Percentiles rank a stretch among this genome's conserved stretches.
These are phyloP conservation scores for Cistogaster globosa DNA, from an alignment of 2,888 invertebrate genomes.

Conservation along the genomic window DNA sequence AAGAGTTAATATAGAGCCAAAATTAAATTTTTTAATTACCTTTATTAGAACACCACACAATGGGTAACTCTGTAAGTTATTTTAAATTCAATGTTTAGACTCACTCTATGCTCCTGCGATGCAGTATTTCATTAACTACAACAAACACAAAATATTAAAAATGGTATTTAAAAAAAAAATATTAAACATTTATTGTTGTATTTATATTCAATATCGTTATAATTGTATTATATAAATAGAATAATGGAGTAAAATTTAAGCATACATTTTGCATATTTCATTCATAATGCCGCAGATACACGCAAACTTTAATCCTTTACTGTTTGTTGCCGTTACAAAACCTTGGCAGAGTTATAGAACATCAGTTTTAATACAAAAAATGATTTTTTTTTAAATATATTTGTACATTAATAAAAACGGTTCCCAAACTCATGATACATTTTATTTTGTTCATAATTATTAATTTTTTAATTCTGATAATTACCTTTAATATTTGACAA, in stretches of 20 bases:
- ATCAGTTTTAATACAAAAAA: constrained; percentile 18
- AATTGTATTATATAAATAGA: constrained; percentile 7
- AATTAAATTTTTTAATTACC: too few relatives aligned
- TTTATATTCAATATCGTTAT: constrained; percentile 47
- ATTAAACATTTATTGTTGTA: constrained; percentile 39
- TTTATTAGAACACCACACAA: too few relatives aligned
- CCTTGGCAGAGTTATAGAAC: neutral
- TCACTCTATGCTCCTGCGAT: neutral
- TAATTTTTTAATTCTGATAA: constrained; percentile 11
- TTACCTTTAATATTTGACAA: constrained; percentile 39
- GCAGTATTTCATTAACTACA: constrained; percentile 10
- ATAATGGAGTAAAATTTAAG: neutral
- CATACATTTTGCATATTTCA: constrained; percentile 48
- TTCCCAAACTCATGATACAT: constrained; percentile 35
- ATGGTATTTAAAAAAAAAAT: constrained; percentile 3
- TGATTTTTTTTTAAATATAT: constrained; percentile 35
- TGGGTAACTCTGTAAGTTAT: constrained; percentile 1
- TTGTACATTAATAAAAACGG: constrained; percentile 26
- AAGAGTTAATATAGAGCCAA: too few relatives aligned
- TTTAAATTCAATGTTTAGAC: constrained; percentile 8
- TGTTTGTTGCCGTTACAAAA: neutral
- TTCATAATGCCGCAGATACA: constrained; percentile 50
- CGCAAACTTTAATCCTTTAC: constrained; percentile 50
- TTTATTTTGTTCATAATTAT: neutral
- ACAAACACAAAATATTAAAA: neutral